A percentile compares a stretch with the other conserved stretches of the same genome.
Conservation (phyloP, 2,797 vertebrate genomes). For the Corythornis leucogaster region DNA sequence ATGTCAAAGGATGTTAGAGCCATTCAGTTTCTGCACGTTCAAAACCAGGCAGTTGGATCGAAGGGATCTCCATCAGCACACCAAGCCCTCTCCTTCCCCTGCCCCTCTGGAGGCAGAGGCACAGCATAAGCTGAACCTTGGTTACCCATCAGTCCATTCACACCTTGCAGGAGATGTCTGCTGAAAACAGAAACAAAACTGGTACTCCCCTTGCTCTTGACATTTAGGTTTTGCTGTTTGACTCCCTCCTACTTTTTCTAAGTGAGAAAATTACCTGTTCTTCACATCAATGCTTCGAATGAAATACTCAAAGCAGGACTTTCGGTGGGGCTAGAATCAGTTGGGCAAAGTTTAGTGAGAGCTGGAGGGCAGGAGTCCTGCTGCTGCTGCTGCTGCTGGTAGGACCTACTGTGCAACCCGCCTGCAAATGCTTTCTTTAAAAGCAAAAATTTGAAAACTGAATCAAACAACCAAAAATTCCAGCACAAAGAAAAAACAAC, state of each 20-base stretch:
- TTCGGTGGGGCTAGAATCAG: background rate
- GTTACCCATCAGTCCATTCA: conserved; percentile 5
- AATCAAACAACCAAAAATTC: background rate
- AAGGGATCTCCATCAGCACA: background rate
- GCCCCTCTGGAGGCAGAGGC: background rate
- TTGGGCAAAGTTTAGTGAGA: background rate
- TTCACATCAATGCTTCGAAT: background rate
- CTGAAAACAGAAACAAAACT: conserved; percentile 22
- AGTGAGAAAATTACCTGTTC: conserved; percentile 30
- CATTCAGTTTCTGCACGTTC: background rate
- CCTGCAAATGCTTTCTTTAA: background rate
- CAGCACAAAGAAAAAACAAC: background rate
- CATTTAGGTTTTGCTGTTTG: conserved; percentile 14
- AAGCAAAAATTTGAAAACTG: background rate
- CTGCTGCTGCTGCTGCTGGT: background rate
- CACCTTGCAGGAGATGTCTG: background rate
- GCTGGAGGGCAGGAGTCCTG: background rate
- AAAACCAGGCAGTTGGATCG: background rate
- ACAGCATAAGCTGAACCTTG: background rate
- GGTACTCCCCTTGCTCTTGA: conserved; percentile 1
- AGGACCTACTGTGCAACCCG: background rate
- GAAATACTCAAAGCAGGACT: background rate
- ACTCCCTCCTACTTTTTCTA: background rate
- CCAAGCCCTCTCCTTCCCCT: background rate
- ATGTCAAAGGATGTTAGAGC: background rate